Percentiles rank a stretch among this genome's conserved stretches.
phyloP scores from a whole-genome alignment of 2,888 invertebrate genomes.

The Orthonychiurus folsomi region DNA sequence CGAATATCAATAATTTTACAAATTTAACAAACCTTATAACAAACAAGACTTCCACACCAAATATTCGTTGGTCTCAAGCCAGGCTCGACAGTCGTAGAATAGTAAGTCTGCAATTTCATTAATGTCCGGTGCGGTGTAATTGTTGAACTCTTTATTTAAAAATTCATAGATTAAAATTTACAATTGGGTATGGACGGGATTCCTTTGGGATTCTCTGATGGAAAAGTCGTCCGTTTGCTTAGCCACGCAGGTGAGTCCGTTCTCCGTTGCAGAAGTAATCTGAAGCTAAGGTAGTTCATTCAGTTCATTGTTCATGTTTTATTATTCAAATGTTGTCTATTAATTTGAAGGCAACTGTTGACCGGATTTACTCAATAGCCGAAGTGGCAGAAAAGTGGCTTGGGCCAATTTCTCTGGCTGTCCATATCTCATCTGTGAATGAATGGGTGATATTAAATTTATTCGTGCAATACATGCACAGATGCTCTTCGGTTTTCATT shows the following conservation, averaged over 20 bases:
- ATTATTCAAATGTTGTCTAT: no score
- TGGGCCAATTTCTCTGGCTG: slow-evolving; percentile 73
- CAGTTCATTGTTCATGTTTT: no score
- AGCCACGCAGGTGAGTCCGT: neutral
- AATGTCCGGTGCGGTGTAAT: no score
- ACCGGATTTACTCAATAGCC: slow-evolving; percentile 66
- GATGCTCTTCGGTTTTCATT: slow-evolving; percentile 63
- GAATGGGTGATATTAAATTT: slow-evolving; percentile 64
- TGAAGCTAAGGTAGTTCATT: no score
- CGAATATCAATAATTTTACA: neutral
- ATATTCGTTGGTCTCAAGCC: neutral
- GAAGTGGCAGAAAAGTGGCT: slow-evolving; percentile 74
- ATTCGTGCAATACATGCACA: slow-evolving; percentile 65
- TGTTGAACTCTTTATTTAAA: no score
- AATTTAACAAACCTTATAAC: no score
- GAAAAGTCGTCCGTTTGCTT: neutral
- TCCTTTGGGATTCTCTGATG: neutral
- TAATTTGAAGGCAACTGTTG: slow-evolving; percentile 68
- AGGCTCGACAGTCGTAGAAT: neutral
- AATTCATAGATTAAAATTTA: neutral
- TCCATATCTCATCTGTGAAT: slow-evolving; percentile 54
- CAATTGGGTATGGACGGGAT: neutral
- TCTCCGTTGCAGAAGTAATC: no score
- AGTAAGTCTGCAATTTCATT: neutral
- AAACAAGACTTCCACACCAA: neutral